These are phyloP conservation scores for Biston betularia DNA, from an alignment of 2,888 invertebrate genomes.

Conservation along the genomic window DNA sequence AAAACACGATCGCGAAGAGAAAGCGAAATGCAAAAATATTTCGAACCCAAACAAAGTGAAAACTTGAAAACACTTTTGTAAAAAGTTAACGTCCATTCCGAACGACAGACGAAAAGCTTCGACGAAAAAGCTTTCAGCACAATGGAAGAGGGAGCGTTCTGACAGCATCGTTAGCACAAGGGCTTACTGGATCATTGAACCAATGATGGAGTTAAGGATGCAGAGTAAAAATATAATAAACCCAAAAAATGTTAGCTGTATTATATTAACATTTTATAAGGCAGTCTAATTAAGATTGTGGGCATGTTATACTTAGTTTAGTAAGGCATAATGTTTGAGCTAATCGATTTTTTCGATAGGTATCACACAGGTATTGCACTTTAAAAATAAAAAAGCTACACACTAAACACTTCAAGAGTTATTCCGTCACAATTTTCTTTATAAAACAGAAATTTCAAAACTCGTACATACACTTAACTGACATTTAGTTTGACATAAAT, in stretches of 20 bases:
- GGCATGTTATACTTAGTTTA: no score
- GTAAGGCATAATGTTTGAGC: no score
- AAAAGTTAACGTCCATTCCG: constrained; percentile 27
- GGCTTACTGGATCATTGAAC: constrained; percentile 29
- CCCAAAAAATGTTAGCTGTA: constrained; percentile 1
- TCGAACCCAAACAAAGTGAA: constrained; percentile 23
- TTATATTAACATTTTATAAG: background rate
- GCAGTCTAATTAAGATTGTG: no score
- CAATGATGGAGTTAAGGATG: constrained; percentile 13
- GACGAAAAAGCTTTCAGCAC: constrained; percentile 31
- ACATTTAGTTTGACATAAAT: constrained; percentile 35
- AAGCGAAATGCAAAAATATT: constrained; percentile 18
- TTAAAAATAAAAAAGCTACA: background rate
- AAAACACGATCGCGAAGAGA: constrained; percentile 4
- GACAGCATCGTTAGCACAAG: constrained; percentile 33
- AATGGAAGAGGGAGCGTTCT: constrained; percentile 23
- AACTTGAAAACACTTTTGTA: constrained; percentile 25
- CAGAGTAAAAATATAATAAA: constrained; percentile 16
- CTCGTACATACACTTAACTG: constrained; percentile 4
- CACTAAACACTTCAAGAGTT: background rate
- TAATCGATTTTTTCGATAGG: no score
- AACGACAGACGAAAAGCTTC: constrained; percentile 34
- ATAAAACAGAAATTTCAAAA: constrained; percentile 4
- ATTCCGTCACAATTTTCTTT: background rate
- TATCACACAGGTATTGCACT: no score